Evolutionary conservation across 2,888 invertebrate genomes (phyloP).

Genomic region (Drosophila leonis): DNA sequence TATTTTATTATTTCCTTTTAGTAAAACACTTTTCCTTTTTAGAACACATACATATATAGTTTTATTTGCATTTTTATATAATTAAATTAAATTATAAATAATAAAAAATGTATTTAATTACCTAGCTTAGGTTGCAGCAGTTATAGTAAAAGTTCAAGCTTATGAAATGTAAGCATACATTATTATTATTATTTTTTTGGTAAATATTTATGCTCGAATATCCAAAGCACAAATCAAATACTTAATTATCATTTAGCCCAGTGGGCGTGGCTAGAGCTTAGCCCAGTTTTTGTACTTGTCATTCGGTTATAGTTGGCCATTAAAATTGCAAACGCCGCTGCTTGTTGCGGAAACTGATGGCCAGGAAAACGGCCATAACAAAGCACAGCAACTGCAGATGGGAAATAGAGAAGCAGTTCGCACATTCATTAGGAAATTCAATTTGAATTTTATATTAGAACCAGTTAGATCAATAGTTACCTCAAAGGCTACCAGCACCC

Average conservation of each 20-base stretch:
- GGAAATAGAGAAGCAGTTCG: slow-evolving; percentile 1
- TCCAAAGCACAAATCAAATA: slow-evolving; percentile 54
- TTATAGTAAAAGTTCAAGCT: slow-evolving; percentile 29
- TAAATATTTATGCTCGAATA: slow-evolving; percentile 37
- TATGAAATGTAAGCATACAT: slow-evolving; percentile 15
- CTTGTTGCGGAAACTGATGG: slow-evolving; percentile 81
- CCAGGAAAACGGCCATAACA: slow-evolving; percentile 68
- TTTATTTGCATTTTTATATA: slow-evolving; percentile 49
- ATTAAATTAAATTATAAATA: slow-evolving; percentile 31
- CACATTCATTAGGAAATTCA: slow-evolving; percentile 11
- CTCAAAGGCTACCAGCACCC: slow-evolving; percentile 90
- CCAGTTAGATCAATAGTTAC: slow-evolving; percentile 85
- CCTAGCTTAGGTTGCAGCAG: slow-evolving; percentile 47
- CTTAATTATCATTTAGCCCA: slow-evolving; percentile 37
- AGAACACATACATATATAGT: slow-evolving; percentile 28
- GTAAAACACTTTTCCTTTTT: not conserved
- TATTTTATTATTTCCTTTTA: not conserved
- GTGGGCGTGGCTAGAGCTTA: slow-evolving; percentile 13
- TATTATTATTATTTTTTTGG: slow-evolving; percentile 10
- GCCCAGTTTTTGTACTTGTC: slow-evolving; percentile 61
- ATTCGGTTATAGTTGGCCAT: slow-evolving; percentile 26
- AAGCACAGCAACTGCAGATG: slow-evolving; percentile 73
- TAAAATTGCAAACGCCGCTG: slow-evolving; percentile 83
- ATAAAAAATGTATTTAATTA: slow-evolving; percentile 45
- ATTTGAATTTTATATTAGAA: not conserved